Evolutionary conservation across 2,113 vertebrate species (phyloP), one percentile per base, ranked within the genome.

Genomic region (Connochaetes taurinus): DNA sequence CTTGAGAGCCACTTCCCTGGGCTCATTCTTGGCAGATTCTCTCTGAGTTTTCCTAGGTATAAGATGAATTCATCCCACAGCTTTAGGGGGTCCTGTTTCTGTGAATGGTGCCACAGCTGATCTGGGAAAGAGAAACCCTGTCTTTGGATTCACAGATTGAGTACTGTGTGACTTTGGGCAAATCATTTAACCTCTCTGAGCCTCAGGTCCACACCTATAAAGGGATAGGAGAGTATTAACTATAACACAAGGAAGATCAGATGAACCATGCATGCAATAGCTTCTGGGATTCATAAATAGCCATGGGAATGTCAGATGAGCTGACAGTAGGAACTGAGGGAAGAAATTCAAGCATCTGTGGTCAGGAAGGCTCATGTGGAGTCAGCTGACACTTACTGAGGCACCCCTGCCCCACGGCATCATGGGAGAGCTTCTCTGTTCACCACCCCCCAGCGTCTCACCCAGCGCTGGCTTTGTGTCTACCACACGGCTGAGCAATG

Each of bases 111-210:
- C 74, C 85, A 82, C 33, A 47, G 8, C 33, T 89, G 57, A 19
- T 33, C 45, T 52, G 55, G 50, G 52, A 81, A 96, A n/a, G 52
- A 4, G 74, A 78, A 83, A 80, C 29, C 17, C 53, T 91, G 17
- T 36, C 92, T 91, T 50, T 53, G 43, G 92, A 67, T 83, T 74
- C 33, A 31, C 31, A 3, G 52, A 58, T 4, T 93, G 47, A 90
- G n/a, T 53, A 62, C 57, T 81, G 40, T 53, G 85, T 87, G 91
- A 85, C 81, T 58, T 86, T 84, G 52, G 90, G n/a, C 57, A 83
- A 93, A 5, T 78, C 50, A 40, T 23, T 82, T 29, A 60, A 12
- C 10, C 25, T 71, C 60, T 86, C 87, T 92, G 67, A 62, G 33
- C 50, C 47, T 60, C 16, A 67, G 85, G 9, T 88, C 31, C 25